phyloP scores from a whole-genome alignment of 2,888 invertebrate genomes.

The Linnaemya tessellans region DNA sequence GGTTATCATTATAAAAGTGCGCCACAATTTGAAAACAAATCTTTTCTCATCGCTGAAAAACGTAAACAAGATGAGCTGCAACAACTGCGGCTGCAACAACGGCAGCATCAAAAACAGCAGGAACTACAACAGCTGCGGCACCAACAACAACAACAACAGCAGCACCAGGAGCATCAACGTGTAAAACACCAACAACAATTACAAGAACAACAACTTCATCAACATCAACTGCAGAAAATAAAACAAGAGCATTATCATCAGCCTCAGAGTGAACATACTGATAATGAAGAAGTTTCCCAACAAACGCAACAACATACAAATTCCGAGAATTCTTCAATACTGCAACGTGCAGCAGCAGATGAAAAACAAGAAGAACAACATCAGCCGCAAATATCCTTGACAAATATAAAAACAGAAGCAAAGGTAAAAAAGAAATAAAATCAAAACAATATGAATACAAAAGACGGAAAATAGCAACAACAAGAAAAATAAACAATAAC shows the following conservation, averaged over 20 bases:
- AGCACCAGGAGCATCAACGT: conserved; percentile 70
- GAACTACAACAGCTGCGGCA: conserved; percentile 40
- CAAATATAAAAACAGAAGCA: conserved; percentile 69
- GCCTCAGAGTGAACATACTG: conserved; percentile 32
- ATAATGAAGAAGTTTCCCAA: conserved; percentile 66
- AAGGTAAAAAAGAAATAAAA: conserved; percentile 64
- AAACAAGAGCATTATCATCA: conserved; percentile 60
- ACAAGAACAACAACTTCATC: conserved; percentile 72
- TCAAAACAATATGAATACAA: conserved; percentile 55
- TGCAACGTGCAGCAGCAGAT: conserved; percentile 36
- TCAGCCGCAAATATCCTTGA: conserved; percentile 67
- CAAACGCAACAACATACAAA: conserved; percentile 54
- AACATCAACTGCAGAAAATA: conserved; percentile 66
- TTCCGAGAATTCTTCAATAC: conserved; percentile 58
- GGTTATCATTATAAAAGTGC: conserved; percentile 65
- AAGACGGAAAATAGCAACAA: conserved; percentile 45
- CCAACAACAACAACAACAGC: conserved; percentile 62
- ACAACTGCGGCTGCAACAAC: conserved; percentile 64
- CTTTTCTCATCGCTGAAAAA: conserved; percentile 72
- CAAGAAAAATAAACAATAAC: conserved; percentile 68
- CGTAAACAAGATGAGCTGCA: conserved; percentile 70
- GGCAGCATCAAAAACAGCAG: conserved; percentile 69
- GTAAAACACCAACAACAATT: conserved; percentile 68
- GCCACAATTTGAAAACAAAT: conserved; percentile 69
- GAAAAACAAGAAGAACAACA: conserved; percentile 41